Evolutionary conservation across 2,888 invertebrate species (phyloP), one percentile per base, ranked within the genome.

Genomic region (Caenorhabditis japonica): DNA sequence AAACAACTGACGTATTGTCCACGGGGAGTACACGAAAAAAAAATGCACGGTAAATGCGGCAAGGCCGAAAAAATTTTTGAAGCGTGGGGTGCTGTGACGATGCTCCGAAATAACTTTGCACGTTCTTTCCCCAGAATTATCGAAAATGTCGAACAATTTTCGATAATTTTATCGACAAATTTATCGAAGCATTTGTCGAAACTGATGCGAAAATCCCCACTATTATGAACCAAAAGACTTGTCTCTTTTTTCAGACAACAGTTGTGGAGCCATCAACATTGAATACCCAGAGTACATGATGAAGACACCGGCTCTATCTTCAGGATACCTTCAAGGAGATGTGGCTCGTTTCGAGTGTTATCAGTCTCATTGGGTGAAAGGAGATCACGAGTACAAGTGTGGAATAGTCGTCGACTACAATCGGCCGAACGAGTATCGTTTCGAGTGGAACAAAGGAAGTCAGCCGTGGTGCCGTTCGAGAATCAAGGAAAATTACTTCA

Each of bases 261-360:
- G 81, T 52, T 87, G 87, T 56, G 87, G 86, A 15, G 85, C 86
- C 2, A 87, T 87, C 62, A 87, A 85, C 73, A 84, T 87, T 52
- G 87, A 87, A 52, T 87, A 85, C 43, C 87, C 87, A 3, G 86
- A 87, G 60, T 87, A 86, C 70, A 77, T 87, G 82, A 82, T 82
- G 72, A 86, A 86, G 68, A 81, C 80, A 2, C 84, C 86, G 23
- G 83, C 86, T 2, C 68, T 86, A 41, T 75, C 84, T 2, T 72
- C 85, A 8, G 85, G 84, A 51, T 86, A 86, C 51, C 64, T 86
- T 30, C 83, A 86, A 58, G 85, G 86, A 39, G 84, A 86, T 58
- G 83, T 84, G 8, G 86, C 84, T 7, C 75, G 84, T 13, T 86
- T 86, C 61, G 85, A 84, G 17, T 86, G 86, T 56, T 85, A 83